A percentile compares a stretch with the other conserved stretches of the same genome.
These are phyloP conservation scores for Eupeodes latifasciatus DNA, from an alignment of 2,888 invertebrate genomes.

Conservation along the genomic window DNA sequence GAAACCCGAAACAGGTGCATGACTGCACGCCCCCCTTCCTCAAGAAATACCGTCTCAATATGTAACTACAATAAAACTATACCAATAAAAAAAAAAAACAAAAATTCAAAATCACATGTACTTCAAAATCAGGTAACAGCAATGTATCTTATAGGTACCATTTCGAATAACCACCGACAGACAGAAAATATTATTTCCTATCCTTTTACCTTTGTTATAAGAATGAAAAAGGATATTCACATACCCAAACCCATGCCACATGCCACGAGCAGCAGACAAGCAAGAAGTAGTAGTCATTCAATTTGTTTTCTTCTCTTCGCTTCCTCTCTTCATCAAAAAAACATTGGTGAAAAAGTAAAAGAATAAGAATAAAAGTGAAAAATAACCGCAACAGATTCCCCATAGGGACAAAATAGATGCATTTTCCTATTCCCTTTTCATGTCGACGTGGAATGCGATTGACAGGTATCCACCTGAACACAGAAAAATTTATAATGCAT, in stretches of 20 bases:
- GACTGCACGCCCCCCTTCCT: conserved; percentile 17
- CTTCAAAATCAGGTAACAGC: conserved; percentile 18
- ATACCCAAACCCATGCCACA: conserved; percentile 33
- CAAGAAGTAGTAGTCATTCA: conserved; percentile 56
- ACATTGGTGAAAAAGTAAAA: neutral
- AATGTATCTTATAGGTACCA: conserved; percentile 39
- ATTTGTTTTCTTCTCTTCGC: conserved; percentile 1
- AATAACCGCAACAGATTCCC: conserved; percentile 66
- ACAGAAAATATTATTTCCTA: conserved; percentile 32
- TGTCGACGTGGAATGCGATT: conserved; percentile 54
- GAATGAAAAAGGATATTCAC: conserved; percentile 2
- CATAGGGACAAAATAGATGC: conserved; percentile 19
- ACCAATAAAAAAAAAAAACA: neutral
- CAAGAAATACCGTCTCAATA: conserved; percentile 45
- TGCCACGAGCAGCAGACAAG: conserved; percentile 38
- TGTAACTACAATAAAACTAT: neutral
- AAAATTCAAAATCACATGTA: conserved; percentile 9
- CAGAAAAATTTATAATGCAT: conserved; percentile 3
- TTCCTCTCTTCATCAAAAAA: neutral
- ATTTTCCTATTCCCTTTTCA: conserved; percentile 38
- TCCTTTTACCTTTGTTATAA: neutral
- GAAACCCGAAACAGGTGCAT: conserved; percentile 65
- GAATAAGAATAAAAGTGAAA: conserved; percentile 29
- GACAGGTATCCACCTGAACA: conserved; percentile 49
- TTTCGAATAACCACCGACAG: conserved; percentile 19